Percentiles rank a stretch among this genome's conserved stretches.
Conservation (phyloP, 2,888 invertebrate species). For the Agonum fuliginosum region DNA sequence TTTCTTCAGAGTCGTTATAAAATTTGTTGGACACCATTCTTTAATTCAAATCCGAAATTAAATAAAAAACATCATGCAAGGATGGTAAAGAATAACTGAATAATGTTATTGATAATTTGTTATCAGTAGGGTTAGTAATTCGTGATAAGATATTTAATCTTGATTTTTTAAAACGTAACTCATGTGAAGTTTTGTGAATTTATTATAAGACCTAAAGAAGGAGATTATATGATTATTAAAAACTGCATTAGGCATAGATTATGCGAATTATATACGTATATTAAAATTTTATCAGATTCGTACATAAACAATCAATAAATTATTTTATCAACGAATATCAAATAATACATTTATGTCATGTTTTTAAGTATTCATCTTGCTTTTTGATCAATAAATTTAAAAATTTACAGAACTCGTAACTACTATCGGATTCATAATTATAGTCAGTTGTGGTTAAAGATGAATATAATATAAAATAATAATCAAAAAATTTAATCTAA, state of each 20-base stretch:
- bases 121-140: conserved; percentile 34
- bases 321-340: too few relatives aligned
- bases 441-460: too few relatives aligned
- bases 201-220: neutral
- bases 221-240: conserved; percentile 16
- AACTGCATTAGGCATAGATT: conserved; percentile 12
- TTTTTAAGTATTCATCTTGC: too few relatives aligned
- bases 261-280: neutral
- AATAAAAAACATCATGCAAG: conserved; percentile 3
- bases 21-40: conserved; percentile 37
- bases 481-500: too few relatives aligned
- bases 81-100: neutral
- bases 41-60: neutral
- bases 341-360: too few relatives aligned
- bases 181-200: neutral
- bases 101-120: conserved; percentile 40
- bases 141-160: conserved; percentile 33
- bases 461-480: too few relatives aligned
- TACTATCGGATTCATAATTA: too few relatives aligned
- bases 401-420: too few relatives aligned
- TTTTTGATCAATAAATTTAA: too few relatives aligned
- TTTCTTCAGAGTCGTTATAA: conserved; percentile 5
- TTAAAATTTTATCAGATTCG: neutral
- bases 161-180: neutral
- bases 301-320: neutral